A percentile compares a stretch with the other conserved stretches of the same genome.
Evolutionary conservation across 2,797 vertebrate species (phyloP).

Genomic region (Merluccius polli): DNA sequence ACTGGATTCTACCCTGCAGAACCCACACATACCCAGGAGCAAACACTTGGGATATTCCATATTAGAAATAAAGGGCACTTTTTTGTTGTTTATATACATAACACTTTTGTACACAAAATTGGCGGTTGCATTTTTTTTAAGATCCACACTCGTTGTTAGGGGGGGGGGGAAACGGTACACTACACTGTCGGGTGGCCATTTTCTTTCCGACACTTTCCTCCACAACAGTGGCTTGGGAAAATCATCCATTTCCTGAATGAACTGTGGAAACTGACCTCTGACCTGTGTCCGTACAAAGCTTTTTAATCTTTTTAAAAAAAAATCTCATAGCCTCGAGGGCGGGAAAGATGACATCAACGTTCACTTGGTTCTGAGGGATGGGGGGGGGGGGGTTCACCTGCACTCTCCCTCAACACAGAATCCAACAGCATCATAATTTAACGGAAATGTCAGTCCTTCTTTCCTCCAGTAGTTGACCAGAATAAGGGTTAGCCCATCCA

Average conservation of each 20-base stretch:
- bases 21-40: conserved; percentile 72
- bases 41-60: conserved; percentile 70
- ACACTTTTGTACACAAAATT: conserved; percentile 74
- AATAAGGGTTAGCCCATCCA: conserved; percentile 19
- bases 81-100: conserved; percentile 73
- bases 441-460: conserved; percentile 53
- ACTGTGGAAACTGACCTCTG: conserved; percentile 2
- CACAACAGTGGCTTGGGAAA: background rate
- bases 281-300: conserved; percentile 7
- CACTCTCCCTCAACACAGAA: conserved; percentile 42
- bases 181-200: background rate
- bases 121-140: conserved; percentile 20
- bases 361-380: background rate
- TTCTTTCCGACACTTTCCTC: background rate
- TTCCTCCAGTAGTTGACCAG: conserved; percentile 30
- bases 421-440: conserved; percentile 56
- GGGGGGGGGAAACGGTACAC: background rate
- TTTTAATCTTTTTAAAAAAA: background rate
- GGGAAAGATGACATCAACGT: background rate
- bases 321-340: background rate
- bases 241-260: background rate
- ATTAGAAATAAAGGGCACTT: conserved; percentile 74
- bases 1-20: conserved; percentile 81
- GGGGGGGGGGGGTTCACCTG: background rate
- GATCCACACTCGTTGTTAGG: background rate